phyloP scores from a whole-genome alignment of 1,140 invertebrate genomes.

The Lepidotrigona ventralis region DNA sequence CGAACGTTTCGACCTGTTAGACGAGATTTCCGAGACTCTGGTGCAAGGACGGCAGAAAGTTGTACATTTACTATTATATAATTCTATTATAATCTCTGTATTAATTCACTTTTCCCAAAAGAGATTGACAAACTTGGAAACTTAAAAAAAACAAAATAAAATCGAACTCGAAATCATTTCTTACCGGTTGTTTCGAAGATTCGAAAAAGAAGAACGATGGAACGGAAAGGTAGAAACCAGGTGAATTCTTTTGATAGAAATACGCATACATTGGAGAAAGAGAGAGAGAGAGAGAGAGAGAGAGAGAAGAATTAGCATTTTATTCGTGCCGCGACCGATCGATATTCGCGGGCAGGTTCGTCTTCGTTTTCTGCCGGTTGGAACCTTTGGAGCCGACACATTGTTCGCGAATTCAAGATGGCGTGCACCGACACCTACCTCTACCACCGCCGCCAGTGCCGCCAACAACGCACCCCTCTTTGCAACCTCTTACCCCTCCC shows the following conservation, averaged over 20 bases:
- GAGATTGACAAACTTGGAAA: neutral
- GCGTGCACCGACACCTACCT: conserved; percentile 48
- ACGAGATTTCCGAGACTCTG: too few relatives aligned
- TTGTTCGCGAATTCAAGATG: conserved; percentile 60
- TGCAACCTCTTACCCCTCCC: neutral
- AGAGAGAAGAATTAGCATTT: conserved; percentile 49
- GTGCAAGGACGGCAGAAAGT: too few relatives aligned
- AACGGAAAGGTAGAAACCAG: neutral
- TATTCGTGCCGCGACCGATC: conserved; percentile 43
- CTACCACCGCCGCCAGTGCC: conserved; percentile 17
- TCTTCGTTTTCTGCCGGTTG: conserved; percentile 48
- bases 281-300: neutral
- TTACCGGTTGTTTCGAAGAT: too few relatives aligned
- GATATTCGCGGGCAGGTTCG: conserved; percentile 50
- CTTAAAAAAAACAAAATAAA: too few relatives aligned
- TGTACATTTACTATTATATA: neutral
- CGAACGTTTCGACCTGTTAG: neutral
- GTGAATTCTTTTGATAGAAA: neutral
- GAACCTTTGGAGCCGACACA: conserved; percentile 49
- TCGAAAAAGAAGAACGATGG: too few relatives aligned
- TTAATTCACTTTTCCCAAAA: too few relatives aligned
- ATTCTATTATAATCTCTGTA: neutral
- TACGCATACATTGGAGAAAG: too few relatives aligned
- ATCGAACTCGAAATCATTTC: too few relatives aligned
- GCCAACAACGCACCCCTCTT: conserved; percentile 24